These are phyloP conservation scores for Cryptus armator DNA, from an alignment of 2,888 invertebrate species.

Conservation along the genomic window DNA sequence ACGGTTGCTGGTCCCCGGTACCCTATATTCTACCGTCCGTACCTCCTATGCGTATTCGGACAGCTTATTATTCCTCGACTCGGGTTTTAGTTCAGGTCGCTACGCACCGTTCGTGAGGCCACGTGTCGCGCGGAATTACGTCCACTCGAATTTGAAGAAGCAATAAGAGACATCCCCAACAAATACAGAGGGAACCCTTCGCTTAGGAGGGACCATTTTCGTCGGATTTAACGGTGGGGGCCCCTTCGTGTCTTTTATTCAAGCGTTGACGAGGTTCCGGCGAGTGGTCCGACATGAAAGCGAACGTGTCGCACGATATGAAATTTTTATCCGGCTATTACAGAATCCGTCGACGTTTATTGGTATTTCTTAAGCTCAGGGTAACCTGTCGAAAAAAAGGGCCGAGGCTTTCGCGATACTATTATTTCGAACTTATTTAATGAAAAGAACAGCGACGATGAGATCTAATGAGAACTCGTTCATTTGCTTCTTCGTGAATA, in stretches of 20 bases:
- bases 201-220: conserved; percentile 19
- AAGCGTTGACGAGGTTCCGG: neutral
- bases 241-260: conserved; percentile 37
- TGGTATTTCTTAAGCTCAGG: conserved; percentile 14
- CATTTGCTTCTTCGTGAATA: neutral
- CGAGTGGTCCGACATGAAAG: conserved; percentile 51
- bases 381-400: neutral
- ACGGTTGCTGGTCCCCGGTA: neutral
- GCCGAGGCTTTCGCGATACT: conserved; percentile 8
- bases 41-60: conserved; percentile 2
- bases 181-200: conserved; percentile 5
- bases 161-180: conserved; percentile 51
- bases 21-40: conserved; percentile 15
- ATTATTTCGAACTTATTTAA: conserved; percentile 3
- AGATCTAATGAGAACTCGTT: conserved; percentile 1
- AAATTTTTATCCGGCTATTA: conserved; percentile 41
- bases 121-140: conserved; percentile 60
- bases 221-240: conserved; percentile 10
- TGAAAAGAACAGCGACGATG: neutral
- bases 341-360: conserved; percentile 19
- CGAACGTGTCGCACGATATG: conserved; percentile 43
- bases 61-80: conserved; percentile 35
- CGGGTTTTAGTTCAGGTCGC: conserved; percentile 27
- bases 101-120: conserved; percentile 34
- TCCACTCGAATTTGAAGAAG: conserved; percentile 58